These are phyloP conservation scores for Enteromius unitaeniatus DNA, from an alignment of 2,797 vertebrate species.

Conservation along the genomic window DNA sequence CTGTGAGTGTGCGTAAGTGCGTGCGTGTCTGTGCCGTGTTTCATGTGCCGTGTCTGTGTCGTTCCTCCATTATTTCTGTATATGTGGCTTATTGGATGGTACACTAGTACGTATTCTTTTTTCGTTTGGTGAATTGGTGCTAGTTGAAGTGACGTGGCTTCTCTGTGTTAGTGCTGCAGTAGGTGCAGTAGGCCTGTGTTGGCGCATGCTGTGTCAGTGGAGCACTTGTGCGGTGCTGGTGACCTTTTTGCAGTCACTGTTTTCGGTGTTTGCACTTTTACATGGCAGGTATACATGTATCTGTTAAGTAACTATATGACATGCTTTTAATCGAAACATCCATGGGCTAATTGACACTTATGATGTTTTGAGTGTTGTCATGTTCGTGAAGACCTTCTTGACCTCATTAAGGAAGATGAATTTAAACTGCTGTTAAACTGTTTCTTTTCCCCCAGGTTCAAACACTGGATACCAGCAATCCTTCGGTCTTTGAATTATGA, in stretches of 20 bases:
- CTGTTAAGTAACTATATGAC: conserved; percentile 54
- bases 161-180: conserved; percentile 75
- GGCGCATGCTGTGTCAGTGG: conserved; percentile 77
- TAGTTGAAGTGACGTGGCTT: conserved; percentile 75
- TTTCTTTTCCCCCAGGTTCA: conserved; percentile 52
- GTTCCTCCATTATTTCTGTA: conserved; percentile 68
- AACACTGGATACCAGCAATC: conserved; percentile 7
- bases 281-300: conserved; percentile 77
- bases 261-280: conserved; percentile 67
- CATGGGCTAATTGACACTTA: conserved; percentile 50
- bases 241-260: conserved; percentile 67
- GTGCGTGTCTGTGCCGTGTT: conserved; percentile 56
- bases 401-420: conserved; percentile 50
- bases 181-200: conserved; percentile 75
- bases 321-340: conserved; percentile 36
- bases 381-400: conserved; percentile 46
- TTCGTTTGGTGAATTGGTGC: conserved; percentile 61
- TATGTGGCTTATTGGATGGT: conserved; percentile 62
- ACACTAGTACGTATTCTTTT: conserved; percentile 44
- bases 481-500: conserved; percentile 4
- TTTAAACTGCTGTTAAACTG: conserved; percentile 40
- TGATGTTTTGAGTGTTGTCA: conserved; percentile 56
- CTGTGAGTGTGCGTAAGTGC: conserved; percentile 60
- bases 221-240: conserved; percentile 73
- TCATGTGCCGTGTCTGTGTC: conserved; percentile 57